Evolutionary conservation across 2,888 invertebrate genomes (phyloP).

Genomic region (Morpho deidamia): DNA sequence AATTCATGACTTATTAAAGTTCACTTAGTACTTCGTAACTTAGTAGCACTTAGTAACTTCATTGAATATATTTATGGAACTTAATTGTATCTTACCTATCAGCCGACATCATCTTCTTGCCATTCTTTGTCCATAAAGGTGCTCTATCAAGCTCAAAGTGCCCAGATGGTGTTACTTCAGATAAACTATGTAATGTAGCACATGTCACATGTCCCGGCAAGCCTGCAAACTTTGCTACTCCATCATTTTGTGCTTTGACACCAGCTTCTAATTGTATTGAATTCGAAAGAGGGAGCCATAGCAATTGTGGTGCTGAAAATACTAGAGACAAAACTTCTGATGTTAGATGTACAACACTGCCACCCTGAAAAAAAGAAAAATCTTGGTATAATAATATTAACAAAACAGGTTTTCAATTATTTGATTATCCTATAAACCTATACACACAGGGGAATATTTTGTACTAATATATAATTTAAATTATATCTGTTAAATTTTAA

Average conservation of each 20-base stretch:
- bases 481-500: no score
- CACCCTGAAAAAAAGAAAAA: conserved; percentile 79
- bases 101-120: conserved; percentile 82
- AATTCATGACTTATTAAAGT: not conserved
- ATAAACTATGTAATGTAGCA: conserved; percentile 84
- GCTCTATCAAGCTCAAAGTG: conserved; percentile 84
- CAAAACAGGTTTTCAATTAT: no score
- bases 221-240: conserved; percentile 85
- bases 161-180: conserved; percentile 81
- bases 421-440: no score
- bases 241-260: conserved; percentile 80
- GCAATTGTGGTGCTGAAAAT: conserved; percentile 76
- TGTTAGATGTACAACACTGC: conserved; percentile 89
- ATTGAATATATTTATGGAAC: no score
- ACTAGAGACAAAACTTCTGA: conserved; percentile 85
- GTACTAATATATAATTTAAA: no score
- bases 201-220: conserved; percentile 64
- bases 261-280: conserved; percentile 82
- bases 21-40: no score
- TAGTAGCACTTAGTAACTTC: no score
- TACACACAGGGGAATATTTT: no score
- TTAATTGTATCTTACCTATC: conserved; percentile 56
- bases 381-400: not conserved
- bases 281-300: conserved; percentile 86
- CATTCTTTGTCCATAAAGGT: conserved; percentile 88